Evolutionary conservation across 2,888 invertebrate species (phyloP).

Genomic region (Drosophila vallismaia): DNA sequence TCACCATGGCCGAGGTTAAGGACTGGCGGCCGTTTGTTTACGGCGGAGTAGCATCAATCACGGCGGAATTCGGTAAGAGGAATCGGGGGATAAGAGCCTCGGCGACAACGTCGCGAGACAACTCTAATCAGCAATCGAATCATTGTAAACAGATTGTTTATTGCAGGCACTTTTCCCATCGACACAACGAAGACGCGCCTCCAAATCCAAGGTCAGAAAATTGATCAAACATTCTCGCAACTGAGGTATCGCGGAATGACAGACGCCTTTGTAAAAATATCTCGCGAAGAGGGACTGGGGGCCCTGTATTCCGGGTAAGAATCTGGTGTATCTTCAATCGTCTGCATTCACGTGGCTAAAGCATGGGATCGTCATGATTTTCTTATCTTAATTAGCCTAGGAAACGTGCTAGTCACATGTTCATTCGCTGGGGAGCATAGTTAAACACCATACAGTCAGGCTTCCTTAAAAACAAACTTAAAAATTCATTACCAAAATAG

Average conservation of each 20-base stretch:
- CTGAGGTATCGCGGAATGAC: constrained; percentile 95
- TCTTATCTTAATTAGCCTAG: constrained; percentile 6
- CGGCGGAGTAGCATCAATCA: constrained; percentile 96
- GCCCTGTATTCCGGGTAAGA: constrained; percentile 94
- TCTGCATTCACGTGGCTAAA: constrained; percentile 23
- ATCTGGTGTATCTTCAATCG: not conserved
- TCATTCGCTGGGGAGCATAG: constrained; percentile 23
- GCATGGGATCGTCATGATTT: constrained; percentile 20
- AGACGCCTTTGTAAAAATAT: constrained; percentile 94
- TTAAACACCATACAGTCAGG: not conserved
- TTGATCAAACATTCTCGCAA: constrained; percentile 89
- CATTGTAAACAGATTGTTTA: constrained; percentile 58
- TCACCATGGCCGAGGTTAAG: constrained; percentile 59
- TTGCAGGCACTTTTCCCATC: constrained; percentile 96
- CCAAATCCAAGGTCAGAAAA: constrained; percentile 96
- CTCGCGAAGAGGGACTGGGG: constrained; percentile 92
- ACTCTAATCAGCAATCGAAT: constrained; percentile 38
- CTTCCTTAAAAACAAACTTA: not conserved
- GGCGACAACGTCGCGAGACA: constrained; percentile 22
- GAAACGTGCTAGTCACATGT: constrained; percentile 49
- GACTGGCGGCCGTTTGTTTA: constrained; percentile 97
- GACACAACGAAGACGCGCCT: constrained; percentile 97
- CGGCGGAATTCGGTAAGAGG: constrained; percentile 93
- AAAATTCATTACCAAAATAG: not conserved
- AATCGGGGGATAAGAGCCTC: not conserved